A percentile compares a stretch with the other conserved stretches of the same genome.
Conservation (phyloP, 1,140 invertebrate species). For the Alviniconcha marisindica region DNA sequence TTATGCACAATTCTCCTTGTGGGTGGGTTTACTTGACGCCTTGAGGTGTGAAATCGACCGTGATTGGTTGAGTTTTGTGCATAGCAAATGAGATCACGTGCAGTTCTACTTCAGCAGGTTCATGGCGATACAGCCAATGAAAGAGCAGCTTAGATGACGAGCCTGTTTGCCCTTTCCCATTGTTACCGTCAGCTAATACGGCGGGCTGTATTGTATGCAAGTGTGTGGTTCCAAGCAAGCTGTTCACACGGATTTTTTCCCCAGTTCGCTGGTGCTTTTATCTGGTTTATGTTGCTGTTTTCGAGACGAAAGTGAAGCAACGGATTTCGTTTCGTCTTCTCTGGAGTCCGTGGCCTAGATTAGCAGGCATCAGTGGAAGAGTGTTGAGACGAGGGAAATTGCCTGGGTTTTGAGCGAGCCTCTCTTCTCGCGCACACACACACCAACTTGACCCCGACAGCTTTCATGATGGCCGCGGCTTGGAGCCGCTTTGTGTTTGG, state of each 20-base stretch:
- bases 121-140: constrained; percentile 73
- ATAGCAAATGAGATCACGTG: constrained; percentile 67
- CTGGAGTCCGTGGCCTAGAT: constrained; percentile 31
- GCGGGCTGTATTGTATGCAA: constrained; percentile 38
- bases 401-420: constrained; percentile 35
- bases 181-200: constrained; percentile 39
- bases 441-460: constrained; percentile 42
- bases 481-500: constrained; percentile 40
- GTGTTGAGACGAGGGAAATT: constrained; percentile 34
- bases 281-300: constrained; percentile 30
- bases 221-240: constrained; percentile 42
- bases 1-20: constrained; percentile 38
- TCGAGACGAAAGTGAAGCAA: constrained; percentile 22
- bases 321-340: constrained; percentile 5
- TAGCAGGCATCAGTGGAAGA: constrained; percentile 31
- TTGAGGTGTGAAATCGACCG: not conserved
- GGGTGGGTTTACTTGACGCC: constrained; percentile 22
- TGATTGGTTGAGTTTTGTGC: constrained; percentile 48
- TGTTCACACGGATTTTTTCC: constrained; percentile 36
- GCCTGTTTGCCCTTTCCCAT: constrained; percentile 42
- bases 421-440: constrained; percentile 35
- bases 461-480: constrained; percentile 36
- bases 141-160: constrained; percentile 42
- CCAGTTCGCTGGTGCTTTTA: constrained; percentile 21
- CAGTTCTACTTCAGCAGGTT: constrained; percentile 59